Conservation (phyloP, 2,888 invertebrate species). For the Trypoxylon attenuatum region DNA sequence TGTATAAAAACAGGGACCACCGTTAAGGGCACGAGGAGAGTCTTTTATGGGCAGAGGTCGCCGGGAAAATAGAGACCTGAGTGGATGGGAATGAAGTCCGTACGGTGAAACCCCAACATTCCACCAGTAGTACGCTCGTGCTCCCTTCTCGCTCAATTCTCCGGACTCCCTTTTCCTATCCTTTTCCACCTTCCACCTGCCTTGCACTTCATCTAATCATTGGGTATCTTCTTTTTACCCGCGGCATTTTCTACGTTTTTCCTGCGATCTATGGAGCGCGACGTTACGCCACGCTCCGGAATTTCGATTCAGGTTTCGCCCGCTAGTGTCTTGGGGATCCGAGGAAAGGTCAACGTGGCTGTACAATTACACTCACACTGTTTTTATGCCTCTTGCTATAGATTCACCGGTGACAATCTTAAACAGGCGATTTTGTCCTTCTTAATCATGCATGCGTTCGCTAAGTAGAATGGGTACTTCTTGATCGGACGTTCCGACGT, state of each 20-base stretch:
- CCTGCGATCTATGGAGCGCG: constrained; percentile 28
- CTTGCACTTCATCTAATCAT: constrained; percentile 34
- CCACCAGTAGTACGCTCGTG: constrained; percentile 39
- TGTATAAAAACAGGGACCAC: constrained; percentile 23
- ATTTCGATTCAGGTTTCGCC: constrained; percentile 1
- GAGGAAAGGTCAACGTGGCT: constrained; percentile 1
- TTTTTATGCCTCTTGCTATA: too few relatives aligned
- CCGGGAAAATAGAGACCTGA: constrained; percentile 42
- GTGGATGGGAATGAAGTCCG: constrained; percentile 39
- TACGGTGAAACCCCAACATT: constrained; percentile 45
- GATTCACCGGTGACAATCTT: too few relatives aligned
- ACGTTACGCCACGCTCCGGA: constrained; percentile 4
- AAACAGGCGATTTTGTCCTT: too few relatives aligned
- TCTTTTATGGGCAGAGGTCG: constrained; percentile 38
- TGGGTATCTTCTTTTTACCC: constrained; percentile 9
- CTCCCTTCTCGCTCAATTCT: constrained; percentile 40
- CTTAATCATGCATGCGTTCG: too few relatives aligned
- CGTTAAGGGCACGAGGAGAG: constrained; percentile 23
- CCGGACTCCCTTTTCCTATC: constrained; percentile 6
- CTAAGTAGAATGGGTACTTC: too few relatives aligned
- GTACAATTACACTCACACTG: too few relatives aligned
- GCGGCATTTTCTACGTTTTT: background rate
- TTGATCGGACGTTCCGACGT: too few relatives aligned
- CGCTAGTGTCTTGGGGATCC: too few relatives aligned
- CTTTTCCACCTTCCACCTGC: background rate